A percentile compares a stretch with the other conserved stretches of the same genome.
These are phyloP conservation scores for Eumeta japonica DNA, from an alignment of 1,140 invertebrate species.

Conservation along the genomic window DNA sequence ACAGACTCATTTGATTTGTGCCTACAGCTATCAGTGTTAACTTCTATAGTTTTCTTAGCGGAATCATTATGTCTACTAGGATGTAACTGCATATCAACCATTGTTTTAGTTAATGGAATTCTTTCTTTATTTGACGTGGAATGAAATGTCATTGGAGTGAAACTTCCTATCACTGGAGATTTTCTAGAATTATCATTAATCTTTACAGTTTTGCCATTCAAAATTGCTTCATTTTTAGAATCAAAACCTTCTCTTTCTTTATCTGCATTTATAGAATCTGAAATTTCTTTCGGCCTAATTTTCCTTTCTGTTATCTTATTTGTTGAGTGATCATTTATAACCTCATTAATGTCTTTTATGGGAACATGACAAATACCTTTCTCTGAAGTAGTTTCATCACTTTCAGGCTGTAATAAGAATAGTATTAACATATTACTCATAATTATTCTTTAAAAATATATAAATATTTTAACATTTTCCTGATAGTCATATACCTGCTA, in stretches of 20 bases:
- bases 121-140: slow-evolving; percentile 50
- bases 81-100: slow-evolving; percentile 45
- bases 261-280: slow-evolving; percentile 9
- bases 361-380: slow-evolving; percentile 26
- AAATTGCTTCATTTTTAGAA: neutral
- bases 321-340: slow-evolving; percentile 23
- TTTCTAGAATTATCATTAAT: slow-evolving; percentile 31
- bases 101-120: slow-evolving; percentile 44
- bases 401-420: slow-evolving; percentile 31
- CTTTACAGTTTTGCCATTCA: neutral
- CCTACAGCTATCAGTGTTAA: slow-evolving; percentile 45
- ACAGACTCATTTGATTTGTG: too few species aligned
- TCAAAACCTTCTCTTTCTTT: slow-evolving; percentile 1
- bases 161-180: slow-evolving; percentile 40
- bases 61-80: slow-evolving; percentile 45
- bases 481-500: too few species aligned
- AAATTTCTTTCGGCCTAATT: slow-evolving; percentile 16
- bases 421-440: neutral
- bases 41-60: slow-evolving; percentile 48
- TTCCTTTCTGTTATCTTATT: slow-evolving; percentile 29
- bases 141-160: slow-evolving; percentile 42
- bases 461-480: slow-evolving; percentile 3
- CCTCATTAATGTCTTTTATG: slow-evolving; percentile 30
- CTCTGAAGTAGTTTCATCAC: slow-evolving; percentile 23
- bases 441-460: neutral